phyloP scores from a whole-genome alignment of 2,888 invertebrate genomes.

The Drosophila robusta region DNA sequence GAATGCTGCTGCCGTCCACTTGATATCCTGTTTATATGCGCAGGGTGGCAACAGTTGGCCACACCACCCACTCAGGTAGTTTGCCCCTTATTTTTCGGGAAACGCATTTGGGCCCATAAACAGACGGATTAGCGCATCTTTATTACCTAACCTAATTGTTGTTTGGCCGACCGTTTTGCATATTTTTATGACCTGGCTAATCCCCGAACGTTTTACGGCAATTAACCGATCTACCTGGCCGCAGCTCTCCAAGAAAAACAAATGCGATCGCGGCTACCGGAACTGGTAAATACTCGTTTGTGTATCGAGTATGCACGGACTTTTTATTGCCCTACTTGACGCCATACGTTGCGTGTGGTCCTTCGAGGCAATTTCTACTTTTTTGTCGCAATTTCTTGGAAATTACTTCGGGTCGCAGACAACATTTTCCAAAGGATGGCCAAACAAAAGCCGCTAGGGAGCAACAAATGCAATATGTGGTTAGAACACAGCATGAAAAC shows the following conservation, averaged over 20 bases:
- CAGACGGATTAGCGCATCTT: constrained; percentile 61
- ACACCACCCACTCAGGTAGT: constrained; percentile 29
- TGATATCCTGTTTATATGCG: constrained; percentile 67
- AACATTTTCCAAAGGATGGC: background rate
- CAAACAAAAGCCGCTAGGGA: constrained; percentile 4
- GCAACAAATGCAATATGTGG: constrained; percentile 3
- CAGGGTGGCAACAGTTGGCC: constrained; percentile 2
- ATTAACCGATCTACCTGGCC: constrained; percentile 19
- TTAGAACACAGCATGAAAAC: background rate
- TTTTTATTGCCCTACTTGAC: constrained; percentile 68
- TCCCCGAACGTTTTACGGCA: constrained; percentile 24
- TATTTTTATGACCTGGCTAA: constrained; percentile 61
- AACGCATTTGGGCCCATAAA: constrained; percentile 33
- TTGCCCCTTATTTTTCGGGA: constrained; percentile 5
- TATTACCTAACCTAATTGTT: constrained; percentile 57
- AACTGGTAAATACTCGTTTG: constrained; percentile 55
- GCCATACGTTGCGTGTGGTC: constrained; percentile 52
- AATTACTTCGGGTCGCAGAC: constrained; percentile 15
- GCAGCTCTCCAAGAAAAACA: constrained; percentile 12
- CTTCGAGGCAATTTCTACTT: too few species aligned
- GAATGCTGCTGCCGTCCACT: constrained; percentile 47
- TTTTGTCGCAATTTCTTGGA: constrained; percentile 38
- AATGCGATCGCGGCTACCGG: constrained; percentile 54
- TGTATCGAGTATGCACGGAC: background rate
- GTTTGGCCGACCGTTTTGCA: constrained; percentile 25